Percentiles rank a stretch among this genome's conserved stretches.
phyloP scores from a whole-genome alignment of 2,888 invertebrate genomes.

The Polymixis lichenea region DNA sequence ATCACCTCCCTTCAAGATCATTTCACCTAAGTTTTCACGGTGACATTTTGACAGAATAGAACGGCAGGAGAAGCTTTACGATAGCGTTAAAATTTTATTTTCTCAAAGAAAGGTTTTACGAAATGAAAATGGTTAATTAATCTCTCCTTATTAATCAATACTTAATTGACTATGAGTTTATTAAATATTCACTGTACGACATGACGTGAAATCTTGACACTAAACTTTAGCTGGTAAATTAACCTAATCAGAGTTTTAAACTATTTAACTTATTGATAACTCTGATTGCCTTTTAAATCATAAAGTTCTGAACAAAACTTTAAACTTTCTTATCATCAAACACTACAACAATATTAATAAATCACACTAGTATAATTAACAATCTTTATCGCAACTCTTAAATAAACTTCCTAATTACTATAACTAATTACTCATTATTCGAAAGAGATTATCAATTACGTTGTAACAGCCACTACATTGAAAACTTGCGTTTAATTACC shows the following conservation, averaged over 20 bases:
- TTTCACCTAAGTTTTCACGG: no score
- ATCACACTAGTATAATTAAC: conserved; percentile 22
- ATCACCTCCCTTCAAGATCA: no score
- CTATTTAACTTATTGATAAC: no score
- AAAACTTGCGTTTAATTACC: conserved; percentile 34
- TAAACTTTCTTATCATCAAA: conserved; percentile 10
- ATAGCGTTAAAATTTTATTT: background rate
- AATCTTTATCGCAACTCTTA: conserved; percentile 36
- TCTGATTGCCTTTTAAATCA: background rate
- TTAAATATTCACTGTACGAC: background rate
- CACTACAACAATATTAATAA: conserved; percentile 17
- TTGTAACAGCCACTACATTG: conserved; percentile 33
- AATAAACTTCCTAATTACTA: conserved; percentile 43
- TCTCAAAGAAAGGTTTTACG: background rate
- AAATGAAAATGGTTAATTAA: background rate
- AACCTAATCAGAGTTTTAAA: no score
- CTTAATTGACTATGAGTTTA: background rate
- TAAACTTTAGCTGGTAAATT: background rate
- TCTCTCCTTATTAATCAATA: background rate
- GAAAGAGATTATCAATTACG: conserved; percentile 55
- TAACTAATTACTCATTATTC: conserved; percentile 52
- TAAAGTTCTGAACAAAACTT: background rate
- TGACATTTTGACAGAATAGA: no score
- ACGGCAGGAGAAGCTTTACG: background rate
- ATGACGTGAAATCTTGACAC: background rate